Evolutionary conservation across 2,797 vertebrate genomes (phyloP), one percentile per base, ranked within the genome.

Genomic region (Aulostomus chinensis): DNA sequence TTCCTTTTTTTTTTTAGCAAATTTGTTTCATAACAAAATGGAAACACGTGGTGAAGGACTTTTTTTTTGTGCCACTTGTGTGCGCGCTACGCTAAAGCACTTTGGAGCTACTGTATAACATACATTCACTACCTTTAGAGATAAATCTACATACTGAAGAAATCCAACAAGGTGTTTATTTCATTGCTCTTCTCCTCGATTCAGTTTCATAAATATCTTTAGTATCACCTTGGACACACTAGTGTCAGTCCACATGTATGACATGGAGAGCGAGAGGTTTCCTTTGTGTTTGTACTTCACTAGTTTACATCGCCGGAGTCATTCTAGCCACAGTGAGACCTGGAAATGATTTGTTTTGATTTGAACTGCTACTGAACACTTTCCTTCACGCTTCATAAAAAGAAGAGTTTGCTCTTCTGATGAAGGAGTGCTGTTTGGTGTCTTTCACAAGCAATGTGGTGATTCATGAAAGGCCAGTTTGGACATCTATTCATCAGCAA

Each of bases 181-280:
- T 58, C 45, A 14, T 29, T 37, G 55, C 51, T 67, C 40, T 43
- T 37, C 56, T 35, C 22, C 57, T 55, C 5, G 3, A 12, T 36
- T 61, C 2, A 56, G 48, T 22, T 5, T 81, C 64, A 80, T 81
- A 81, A 86, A 87, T 79, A 85, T 76, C 40, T 81, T 78, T 60
- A 73, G 73, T 58, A 52, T 70, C 43, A 39, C 40, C 26, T 68
- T 60, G n/a, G n/a, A n/a, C n/a, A n/a, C n/a, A n/a, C n/a, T n/a
- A n/a, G n/a, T n/a, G n/a, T n/a, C n/a, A n/a, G n/a, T n/a, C n/a
- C n/a, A n/a, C n/a, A n/a, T n/a, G n/a, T n/a, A n/a, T n/a, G n/a
- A n/a, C n/a, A n/a, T n/a, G n/a, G n/a, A n/a, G n/a, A n/a, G n/a
- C n/a, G n/a, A n/a, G n/a, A n/a, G n/a, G n/a, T n/a, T 60, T 16